Evolutionary conservation across 2,888 invertebrate species (phyloP), one percentile per base, ranked within the genome.

Genomic region (Lysandra coridon): DNA sequence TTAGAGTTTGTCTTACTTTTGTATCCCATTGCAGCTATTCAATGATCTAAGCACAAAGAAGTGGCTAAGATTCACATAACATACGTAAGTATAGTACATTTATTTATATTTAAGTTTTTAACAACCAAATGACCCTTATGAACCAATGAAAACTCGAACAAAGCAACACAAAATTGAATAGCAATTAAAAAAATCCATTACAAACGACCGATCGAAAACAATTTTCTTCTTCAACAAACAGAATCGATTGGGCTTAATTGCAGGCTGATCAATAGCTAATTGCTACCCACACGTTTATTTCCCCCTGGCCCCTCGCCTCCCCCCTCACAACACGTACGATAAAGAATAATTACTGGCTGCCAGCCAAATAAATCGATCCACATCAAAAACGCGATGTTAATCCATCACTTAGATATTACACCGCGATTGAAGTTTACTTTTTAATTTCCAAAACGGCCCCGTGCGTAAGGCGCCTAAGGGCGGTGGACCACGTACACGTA

Each of bases 321-420:
- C 75, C 75, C 75, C 74, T 49, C 75, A 23, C 69, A 69, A 69
- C 69, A 92, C 88, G 87, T 81, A 89, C 92, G 89, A 92, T 92
- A 92, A 94, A 93, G 91, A 88, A 94, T 94, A 94, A 94, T 94
- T 93, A 93, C 92, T 93, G 93, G 93, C 91, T 90, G 89, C 90
- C 92, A 89, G 93, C 93, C 93, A 93, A 94, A 94, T 92, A 90
- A 93, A 94, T 94, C 94, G 94, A 94, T 93, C 91, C 86, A 91
- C 93, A 93, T 93, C 92, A 94, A 92, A 69, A 93, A 92, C 90
- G 88, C 91, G 90, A 89, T 91, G 93, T 92, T 93, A 94, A 94
- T 94, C 93, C 93, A 94, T 94, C 94, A 94, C 92, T 94, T 91
- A 92, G 93, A 93, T 93, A 93, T 93, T 92, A 94, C 91, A 87